A percentile compares a stretch with the other conserved stretches of the same genome.
Conservation (phyloP, 2,888 invertebrate genomes). For the Tachystola acroxantha region DNA sequence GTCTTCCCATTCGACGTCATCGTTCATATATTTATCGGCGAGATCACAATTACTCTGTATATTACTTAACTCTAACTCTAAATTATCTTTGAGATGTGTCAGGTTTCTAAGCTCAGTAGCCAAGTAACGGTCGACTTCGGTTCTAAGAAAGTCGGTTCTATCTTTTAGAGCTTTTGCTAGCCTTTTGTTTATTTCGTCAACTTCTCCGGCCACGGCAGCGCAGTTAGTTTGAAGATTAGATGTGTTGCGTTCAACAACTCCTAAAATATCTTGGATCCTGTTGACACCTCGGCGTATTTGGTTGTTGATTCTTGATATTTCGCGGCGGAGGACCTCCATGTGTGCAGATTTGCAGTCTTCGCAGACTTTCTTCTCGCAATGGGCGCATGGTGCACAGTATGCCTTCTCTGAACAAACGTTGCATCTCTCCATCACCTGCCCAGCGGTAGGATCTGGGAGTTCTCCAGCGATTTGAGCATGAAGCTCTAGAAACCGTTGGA, state of each 20-base stretch:
- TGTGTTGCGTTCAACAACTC: slow-evolving; percentile 92
- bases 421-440: slow-evolving; percentile 95
- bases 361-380: slow-evolving; percentile 98
- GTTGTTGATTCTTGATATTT: slow-evolving; percentile 92
- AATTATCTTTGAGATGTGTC: slow-evolving; percentile 92
- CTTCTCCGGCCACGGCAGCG: slow-evolving; percentile 93
- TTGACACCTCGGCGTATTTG: slow-evolving; percentile 93
- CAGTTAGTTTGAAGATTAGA: slow-evolving; percentile 93
- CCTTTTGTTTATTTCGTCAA: slow-evolving; percentile 94
- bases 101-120: slow-evolving; percentile 92
- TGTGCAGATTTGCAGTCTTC: slow-evolving; percentile 97
- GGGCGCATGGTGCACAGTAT: slow-evolving; percentile 91
- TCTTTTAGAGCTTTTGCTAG: slow-evolving; percentile 93
- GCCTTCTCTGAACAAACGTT: slow-evolving; percentile 96
- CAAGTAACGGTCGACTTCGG: slow-evolving; percentile 95
- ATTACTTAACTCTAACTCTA: slow-evolving; percentile 96
- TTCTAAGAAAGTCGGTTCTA: slow-evolving; percentile 90
- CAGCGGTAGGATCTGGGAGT: slow-evolving; percentile 92
- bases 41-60: slow-evolving; percentile 97
- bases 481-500: slow-evolving; percentile 95
- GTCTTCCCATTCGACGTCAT: slow-evolving; percentile 94
- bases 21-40: slow-evolving; percentile 95
- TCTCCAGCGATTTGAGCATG: slow-evolving; percentile 96
- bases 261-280: slow-evolving; percentile 90
- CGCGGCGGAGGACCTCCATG: slow-evolving; percentile 95